phyloP scores from a whole-genome alignment of 2,113 vertebrate species.

The Notothenia rossii region DNA sequence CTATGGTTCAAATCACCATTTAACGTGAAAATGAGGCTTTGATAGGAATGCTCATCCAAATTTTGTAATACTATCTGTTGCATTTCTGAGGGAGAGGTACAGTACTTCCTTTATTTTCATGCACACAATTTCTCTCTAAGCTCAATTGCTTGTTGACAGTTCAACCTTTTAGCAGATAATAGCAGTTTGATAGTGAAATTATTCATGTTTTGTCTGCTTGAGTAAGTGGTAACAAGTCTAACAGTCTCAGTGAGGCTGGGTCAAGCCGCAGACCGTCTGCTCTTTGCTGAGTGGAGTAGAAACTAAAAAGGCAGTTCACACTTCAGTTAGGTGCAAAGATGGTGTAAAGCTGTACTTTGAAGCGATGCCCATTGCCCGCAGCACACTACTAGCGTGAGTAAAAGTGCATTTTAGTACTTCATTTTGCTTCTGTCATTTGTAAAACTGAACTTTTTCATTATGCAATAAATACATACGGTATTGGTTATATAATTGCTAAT shows the following conservation, averaged over 20 bases:
- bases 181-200: conserved; percentile 27
- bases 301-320: background rate
- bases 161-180: conserved; percentile 10
- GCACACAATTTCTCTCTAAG: background rate
- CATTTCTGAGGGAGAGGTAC: background rate
- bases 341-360: background rate
- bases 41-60: background rate
- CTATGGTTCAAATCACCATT: background rate
- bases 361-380: background rate
- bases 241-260: background rate
- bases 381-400: background rate
- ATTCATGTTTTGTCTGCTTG: background rate
- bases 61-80: background rate
- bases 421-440: background rate
- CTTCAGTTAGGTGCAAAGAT: background rate
- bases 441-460: background rate
- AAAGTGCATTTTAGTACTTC: background rate
- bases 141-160: conserved; percentile 11
- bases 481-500: background rate
- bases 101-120: background rate
- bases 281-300: background rate
- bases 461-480: background rate
- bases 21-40: background rate
- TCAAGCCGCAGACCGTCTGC: background rate
- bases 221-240: background rate